These are phyloP conservation scores for Acanthornis magna DNA, from an alignment of 2,797 vertebrate genomes.

Conservation along the genomic window DNA sequence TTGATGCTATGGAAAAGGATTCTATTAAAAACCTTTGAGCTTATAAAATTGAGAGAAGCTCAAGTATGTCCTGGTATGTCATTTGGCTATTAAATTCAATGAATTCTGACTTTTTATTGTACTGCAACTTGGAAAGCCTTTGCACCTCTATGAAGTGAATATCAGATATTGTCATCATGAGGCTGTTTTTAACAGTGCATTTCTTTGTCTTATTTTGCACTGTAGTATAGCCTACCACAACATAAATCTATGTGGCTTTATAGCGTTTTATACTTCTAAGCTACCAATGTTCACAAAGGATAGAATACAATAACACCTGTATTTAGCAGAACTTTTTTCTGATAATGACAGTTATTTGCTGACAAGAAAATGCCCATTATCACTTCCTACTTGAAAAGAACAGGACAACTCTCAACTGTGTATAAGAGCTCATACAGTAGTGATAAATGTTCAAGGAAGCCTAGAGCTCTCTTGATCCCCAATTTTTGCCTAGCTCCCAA, in stretches of 20 bases:
- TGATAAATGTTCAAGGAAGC: background rate
- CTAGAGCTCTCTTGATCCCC: background rate
- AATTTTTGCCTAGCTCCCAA: background rate
- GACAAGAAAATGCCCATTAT: constrained; percentile 2
- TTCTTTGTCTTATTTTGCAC: background rate
- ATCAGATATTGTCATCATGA: background rate
- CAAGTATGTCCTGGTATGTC: background rate
- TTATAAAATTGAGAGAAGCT: background rate
- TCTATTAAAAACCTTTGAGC: background rate
- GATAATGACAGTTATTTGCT: constrained; percentile 9
- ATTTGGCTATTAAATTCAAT: background rate
- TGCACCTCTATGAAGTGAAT: background rate
- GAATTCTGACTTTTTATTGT: background rate
- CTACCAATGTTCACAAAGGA: background rate
- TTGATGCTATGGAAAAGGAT: background rate
- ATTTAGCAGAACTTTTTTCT: background rate
- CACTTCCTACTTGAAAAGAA: background rate
- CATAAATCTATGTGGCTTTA: background rate
- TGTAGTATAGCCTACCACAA: background rate
- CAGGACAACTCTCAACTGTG: background rate
- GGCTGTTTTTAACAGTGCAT: background rate
- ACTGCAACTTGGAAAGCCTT: background rate
- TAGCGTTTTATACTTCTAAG: background rate
- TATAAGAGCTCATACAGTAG: background rate
- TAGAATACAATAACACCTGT: background rate